Evolutionary conservation across 1,140 invertebrate genomes (phyloP), one percentile per base, ranked within the genome.

Genomic region (Cydia amplana): DNA sequence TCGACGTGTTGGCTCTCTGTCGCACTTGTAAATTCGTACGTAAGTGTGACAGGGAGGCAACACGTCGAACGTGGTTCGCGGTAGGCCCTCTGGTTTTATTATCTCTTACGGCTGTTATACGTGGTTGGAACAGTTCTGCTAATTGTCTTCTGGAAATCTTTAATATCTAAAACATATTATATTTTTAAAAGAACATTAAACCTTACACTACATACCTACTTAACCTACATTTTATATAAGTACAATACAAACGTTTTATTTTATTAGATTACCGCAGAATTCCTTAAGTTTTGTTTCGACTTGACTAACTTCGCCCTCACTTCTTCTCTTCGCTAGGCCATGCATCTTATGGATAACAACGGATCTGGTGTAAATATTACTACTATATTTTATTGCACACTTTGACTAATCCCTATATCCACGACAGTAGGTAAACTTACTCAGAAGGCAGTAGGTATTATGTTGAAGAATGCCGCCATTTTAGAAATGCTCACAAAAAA

Each of bases 261-360:
- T 67, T 23, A 23, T 67, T 70, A 1, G 20, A 18, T 75, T 60
- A 60, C 55, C 9, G 7, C 55, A 32, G 7, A 67, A n/a, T 40
- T 20, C 23, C 36, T 25, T 72, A 63, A 16, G 18, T 76, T 76
- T 76, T 7, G 4, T 60, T 46, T 18, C 23, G 32, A 77, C 76
- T 75, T 86, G 84, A 87, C 86, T 90, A 90, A 91, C 87, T 86
- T 80, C 80, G 70, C 79, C 81, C 81, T 90, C 87, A 88, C 87
- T 91, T 91, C 87, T 91, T 91, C 85, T 88, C 88, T 81, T 85
- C 85, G 84, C 88, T 87, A 97, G 96, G 96, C 96, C 93, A 97
- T 97, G 96, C 96, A 96, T 95, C 95, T 97, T 84, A 97, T 97
- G 96, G 96, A 97, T 94, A 95, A 96, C 94, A 95, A 95, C 93